Base-by-base conservation (phyloP, 2,888 invertebrate species). In the Cynaeus angustus region DNA sequence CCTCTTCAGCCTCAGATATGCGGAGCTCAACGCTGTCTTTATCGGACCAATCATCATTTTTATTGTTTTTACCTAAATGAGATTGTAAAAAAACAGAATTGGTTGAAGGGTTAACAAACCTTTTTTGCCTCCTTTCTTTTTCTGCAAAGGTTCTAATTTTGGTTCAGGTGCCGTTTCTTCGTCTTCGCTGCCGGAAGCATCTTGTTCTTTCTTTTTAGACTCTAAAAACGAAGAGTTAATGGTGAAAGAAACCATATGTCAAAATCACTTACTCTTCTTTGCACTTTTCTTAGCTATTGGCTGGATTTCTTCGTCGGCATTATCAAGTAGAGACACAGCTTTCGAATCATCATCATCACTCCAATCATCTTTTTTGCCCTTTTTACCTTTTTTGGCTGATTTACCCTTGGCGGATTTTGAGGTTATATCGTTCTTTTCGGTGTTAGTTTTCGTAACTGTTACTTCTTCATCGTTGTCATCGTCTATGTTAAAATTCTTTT, bases 401-500 rank as follows among this genome's bases (percentile, higher is more conserved):
- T 85, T 86, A 81, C 86, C 86, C 83, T 86, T 86, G 75, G 85
- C 85, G 68, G 84, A 82, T 82, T 88, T 88, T 67, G 81, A 83
- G 87, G 87, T 88, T 87, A 87, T 75, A 64, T 86, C 86, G 70
- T 81, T 82, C 70, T 79, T 79, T 45, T 80, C 81, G n/a, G 71
- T 74, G 28, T 78, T 78, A 8, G 73, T 74, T 64, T 87, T 75
- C 21, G 72, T 74, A 37, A 78, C 78, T 9, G 73, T 74, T 56
- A 86, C 74, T 33, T 72, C 69, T 21, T 81, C 81, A 56, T 88
- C 88, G 50, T 88, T 83, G 59, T 88, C 88, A 16, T 88, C 88
- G 46, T 88, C 88, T 0, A 88, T 78, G 72, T 88, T 87, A 79
- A 86, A 86, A 76, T 87, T 88, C 79, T 90, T 90, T 78, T 89